These are phyloP conservation scores for Oceanodroma tethys DNA, from an alignment of 2,113 vertebrate species.

Conservation along the genomic window DNA sequence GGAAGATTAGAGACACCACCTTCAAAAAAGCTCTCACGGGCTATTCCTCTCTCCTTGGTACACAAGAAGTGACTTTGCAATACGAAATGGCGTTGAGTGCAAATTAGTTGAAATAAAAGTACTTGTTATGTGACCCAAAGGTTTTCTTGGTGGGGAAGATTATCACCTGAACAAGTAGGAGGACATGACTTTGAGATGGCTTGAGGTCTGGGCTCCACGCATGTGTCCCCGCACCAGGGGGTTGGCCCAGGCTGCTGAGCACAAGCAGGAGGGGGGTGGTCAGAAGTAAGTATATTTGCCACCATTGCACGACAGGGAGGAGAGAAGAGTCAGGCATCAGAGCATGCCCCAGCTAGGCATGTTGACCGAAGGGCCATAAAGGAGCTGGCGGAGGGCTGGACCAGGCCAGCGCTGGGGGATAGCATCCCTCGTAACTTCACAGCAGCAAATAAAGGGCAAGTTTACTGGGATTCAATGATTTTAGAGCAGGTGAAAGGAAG, in stretches of 20 bases:
- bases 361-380: not conserved
- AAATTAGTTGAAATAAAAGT: not conserved
- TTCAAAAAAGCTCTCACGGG: not conserved
- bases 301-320: not conserved
- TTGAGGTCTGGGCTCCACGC: fast-evolving
- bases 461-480: not conserved
- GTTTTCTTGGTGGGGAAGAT: not conserved
- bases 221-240: fast-evolving
- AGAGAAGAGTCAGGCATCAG: not conserved
- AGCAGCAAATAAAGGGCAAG: not conserved
- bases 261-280: not conserved
- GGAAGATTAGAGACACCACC: not conserved
- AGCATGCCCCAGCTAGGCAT: not conserved
- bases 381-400: not conserved
- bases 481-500: not conserved
- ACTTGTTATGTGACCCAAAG: not conserved
- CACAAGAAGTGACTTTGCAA: not conserved
- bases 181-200: not conserved
- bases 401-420: no score
- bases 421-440: not conserved
- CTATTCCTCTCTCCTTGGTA: not conserved
- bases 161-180: not conserved
- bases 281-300: not conserved
- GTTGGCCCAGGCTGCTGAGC: not conserved
- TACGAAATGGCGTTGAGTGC: not conserved